Base-by-base conservation (phyloP, 2,797 vertebrate genomes). In the Smutsia temminckii region DNA sequence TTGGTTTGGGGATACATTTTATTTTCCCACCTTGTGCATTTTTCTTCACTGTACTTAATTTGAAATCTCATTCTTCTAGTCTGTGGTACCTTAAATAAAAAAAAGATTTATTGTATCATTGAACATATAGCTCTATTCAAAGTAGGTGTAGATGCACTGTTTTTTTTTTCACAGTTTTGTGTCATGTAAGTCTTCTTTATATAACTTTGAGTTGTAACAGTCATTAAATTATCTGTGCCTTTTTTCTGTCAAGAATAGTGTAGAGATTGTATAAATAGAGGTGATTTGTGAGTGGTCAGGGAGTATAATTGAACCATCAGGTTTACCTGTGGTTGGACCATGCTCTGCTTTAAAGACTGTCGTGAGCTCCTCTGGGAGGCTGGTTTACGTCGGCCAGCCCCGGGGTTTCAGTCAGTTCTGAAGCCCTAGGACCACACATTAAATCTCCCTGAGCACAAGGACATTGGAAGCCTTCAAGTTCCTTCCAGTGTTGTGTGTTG, bases 381-480 rank as follows among this genome's bases (percentile, higher is more conserved):
- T 5, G 12, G 74, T 20, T 32, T 32, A 23, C 11, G 1, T 37
- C 49, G 16, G 71, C n/a, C 0, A 0, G 25, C 37, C 32, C 69
- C 27, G 4, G 0, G 0, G 75, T 51, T n/a, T 8, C 32, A 2
- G 2, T 3, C 13, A 0, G 42, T 21, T 37, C 55, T 32, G 2
- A 5, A 55, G 34, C 64, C 5, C 23, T 1, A 13, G 25, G 59
- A 29, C 29, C 37, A 6, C n/a, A 1, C 2, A 0, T 29, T 23
- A 29, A 29, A 2, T 51, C 1, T 55, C n/a, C 4, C 51, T 0
- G 32, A n/a, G 64, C 37, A n/a, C 72, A 10, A 72, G 13, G 49
- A 59, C n/a, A 21, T 27, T 16, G 55, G 49, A 23, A 23, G 4
- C 10, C 68, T 13, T 29, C 32, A 0, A 0, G 34, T 14, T 5